These are phyloP conservation scores for Hyalella azteca DNA, from an alignment of 2,888 invertebrate species.

Conservation along the genomic window DNA sequence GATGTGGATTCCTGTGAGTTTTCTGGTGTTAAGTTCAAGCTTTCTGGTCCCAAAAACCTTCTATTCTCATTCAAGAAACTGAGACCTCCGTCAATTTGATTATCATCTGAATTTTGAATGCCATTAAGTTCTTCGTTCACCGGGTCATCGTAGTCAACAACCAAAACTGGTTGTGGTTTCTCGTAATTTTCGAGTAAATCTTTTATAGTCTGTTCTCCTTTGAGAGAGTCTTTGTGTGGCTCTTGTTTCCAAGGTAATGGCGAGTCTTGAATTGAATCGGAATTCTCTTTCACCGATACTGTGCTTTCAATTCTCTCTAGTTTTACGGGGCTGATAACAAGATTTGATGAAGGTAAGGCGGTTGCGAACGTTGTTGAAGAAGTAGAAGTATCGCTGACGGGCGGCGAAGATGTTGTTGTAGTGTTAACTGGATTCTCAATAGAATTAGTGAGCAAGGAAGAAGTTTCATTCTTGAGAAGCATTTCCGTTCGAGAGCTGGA, in stretches of 20 bases:
- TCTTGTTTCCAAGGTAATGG: conserved; percentile 16
- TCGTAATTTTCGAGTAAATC: conserved; percentile 18
- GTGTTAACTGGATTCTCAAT: background rate
- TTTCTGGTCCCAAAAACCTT: conserved; percentile 8
- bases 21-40: conserved; percentile 2
- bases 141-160: conserved; percentile 22
- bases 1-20: conserved; percentile 20
- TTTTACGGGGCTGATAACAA: background rate
- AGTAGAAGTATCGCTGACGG: background rate
- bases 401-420: background rate
- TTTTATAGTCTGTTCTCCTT: conserved; percentile 10
- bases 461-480: background rate
- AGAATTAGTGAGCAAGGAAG: background rate
- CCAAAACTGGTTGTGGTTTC: conserved; percentile 15
- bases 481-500: background rate
- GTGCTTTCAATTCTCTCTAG: conserved; percentile 25
- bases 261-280: conserved; percentile 6
- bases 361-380: background rate
- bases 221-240: background rate
- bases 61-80: conserved; percentile 2
- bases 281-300: background rate
- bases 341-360: background rate
- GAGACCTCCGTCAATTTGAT: conserved; percentile 14
- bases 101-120: conserved; percentile 18
- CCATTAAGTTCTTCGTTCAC: background rate